A percentile compares a stretch with the other conserved stretches of the same genome.
Evolutionary conservation across 92 coral and sea anemone species (phyloP).

Genomic region (Ricordea florida): DNA sequence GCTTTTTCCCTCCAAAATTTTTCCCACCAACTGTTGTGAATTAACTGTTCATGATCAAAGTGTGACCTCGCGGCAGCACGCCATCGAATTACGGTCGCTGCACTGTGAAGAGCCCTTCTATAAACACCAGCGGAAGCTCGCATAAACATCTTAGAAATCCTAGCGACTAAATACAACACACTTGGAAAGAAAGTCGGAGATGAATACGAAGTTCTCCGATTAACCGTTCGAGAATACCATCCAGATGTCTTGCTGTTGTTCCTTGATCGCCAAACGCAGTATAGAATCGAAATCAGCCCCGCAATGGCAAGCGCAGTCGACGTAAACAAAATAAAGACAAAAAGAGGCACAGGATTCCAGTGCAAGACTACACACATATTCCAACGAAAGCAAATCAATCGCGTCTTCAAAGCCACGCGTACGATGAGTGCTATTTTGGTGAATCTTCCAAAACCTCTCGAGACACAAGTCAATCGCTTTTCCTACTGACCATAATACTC

Average conservation of each 20-base stretch:
- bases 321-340: conserved; percentile 73
- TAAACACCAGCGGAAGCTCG: conserved; percentile 52
- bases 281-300: conserved; percentile 31
- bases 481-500: no score
- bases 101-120: conserved; percentile 62
- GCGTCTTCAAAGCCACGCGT: no score
- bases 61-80: conserved; percentile 48
- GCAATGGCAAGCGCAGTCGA: conserved; percentile 64
- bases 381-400: not conserved
- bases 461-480: no score
- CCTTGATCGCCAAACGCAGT: conserved; percentile 40
- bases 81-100: conserved; percentile 75
- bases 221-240: conserved; percentile 1
- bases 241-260: conserved; percentile 16
- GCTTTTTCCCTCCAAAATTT: conserved; percentile 90
- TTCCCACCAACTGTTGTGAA: conserved; percentile 82
- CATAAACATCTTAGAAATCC: conserved; percentile 64
- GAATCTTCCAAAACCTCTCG: no score
- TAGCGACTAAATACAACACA: conserved; percentile 46
- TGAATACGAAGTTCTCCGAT: conserved; percentile 7
- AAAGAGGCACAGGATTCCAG: conserved; percentile 74
- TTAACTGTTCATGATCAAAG: conserved; percentile 72
- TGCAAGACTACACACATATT: conserved; percentile 86
- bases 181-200: not conserved
- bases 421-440: no score